Evolutionary conservation across 2,797 vertebrate genomes (phyloP).

Genomic region (Argentina silus): DNA sequence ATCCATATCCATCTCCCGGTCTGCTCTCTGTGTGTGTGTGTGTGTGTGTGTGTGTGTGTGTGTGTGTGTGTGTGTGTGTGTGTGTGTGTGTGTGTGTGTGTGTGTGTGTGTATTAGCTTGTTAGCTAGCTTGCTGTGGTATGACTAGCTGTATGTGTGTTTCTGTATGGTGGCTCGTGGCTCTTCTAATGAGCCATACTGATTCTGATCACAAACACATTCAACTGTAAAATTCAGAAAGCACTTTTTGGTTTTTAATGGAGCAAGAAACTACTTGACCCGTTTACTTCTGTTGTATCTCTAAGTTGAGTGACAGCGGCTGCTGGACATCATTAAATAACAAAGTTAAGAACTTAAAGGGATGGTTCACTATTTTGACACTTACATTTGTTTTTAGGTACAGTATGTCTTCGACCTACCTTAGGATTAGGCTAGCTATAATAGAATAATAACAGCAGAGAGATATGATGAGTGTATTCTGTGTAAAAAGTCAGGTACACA

Average conservation of each 20-base stretch:
- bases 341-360: too few species aligned
- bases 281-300: too few species aligned
- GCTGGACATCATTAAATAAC: not conserved
- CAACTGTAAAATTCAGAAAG: conserved; percentile 21
- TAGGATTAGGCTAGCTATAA: not conserved
- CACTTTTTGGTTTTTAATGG: too few species aligned
- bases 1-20: conserved; percentile 62
- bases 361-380: too few species aligned
- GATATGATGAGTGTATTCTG: not conserved
- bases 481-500: not conserved
- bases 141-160: too few species aligned
- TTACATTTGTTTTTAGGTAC: too few species aligned
- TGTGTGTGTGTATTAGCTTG: not conserved
- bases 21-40: conserved; percentile 37
- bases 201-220: conserved; percentile 8
- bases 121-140: too few species aligned
- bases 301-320: too few species aligned
- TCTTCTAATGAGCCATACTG: not conserved
- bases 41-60: not conserved
- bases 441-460: not conserved
- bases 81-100: not conserved
- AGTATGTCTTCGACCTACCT: not conserved
- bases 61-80: conserved; percentile 25
- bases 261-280: too few species aligned
- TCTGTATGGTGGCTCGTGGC: too few species aligned